These are phyloP conservation scores for Acanthochromis polyacanthus DNA, from an alignment of 2,113 vertebrate genomes.

Conservation along the genomic window DNA sequence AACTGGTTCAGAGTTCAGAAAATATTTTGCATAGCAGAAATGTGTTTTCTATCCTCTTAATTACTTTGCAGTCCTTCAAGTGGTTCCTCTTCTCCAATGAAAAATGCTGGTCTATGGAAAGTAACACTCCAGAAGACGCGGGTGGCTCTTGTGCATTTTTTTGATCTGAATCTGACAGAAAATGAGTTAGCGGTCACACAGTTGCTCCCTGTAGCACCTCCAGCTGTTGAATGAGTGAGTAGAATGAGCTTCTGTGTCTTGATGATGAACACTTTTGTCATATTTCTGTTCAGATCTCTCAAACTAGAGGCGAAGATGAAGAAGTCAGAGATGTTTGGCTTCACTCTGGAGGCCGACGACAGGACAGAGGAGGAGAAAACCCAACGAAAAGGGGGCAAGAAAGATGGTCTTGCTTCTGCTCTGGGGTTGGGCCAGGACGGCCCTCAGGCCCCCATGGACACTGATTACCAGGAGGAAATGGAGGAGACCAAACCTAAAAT, in stretches of 20 bases:
- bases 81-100: no score
- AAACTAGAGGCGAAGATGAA: constrained; percentile 81
- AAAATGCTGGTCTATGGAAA: no score
- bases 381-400: constrained; percentile 26
- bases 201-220: no score
- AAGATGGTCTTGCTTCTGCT: constrained; percentile 43
- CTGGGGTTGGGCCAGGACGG: constrained; percentile 79
- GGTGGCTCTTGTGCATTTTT: no score
- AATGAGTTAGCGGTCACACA: no score
- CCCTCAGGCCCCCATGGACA: constrained; percentile 89
- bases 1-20: no score
- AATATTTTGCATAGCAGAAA: no score
- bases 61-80: no score
- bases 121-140: no score
- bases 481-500: constrained; percentile 73
- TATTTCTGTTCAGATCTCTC: constrained; percentile 7
- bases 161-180: no score
- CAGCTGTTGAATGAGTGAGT: background rate
- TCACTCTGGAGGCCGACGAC: constrained; percentile 80
- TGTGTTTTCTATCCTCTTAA: no score
- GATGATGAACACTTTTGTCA: background rate
- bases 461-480: constrained; percentile 87
- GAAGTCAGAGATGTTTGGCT: constrained; percentile 78
- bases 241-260: background rate
- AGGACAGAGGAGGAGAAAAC: constrained; percentile 76